Percentiles rank a stretch among this genome's conserved stretches.
Evolutionary conservation across 2,113 vertebrate genomes (phyloP).

Genomic region (Mobula hypostoma): DNA sequence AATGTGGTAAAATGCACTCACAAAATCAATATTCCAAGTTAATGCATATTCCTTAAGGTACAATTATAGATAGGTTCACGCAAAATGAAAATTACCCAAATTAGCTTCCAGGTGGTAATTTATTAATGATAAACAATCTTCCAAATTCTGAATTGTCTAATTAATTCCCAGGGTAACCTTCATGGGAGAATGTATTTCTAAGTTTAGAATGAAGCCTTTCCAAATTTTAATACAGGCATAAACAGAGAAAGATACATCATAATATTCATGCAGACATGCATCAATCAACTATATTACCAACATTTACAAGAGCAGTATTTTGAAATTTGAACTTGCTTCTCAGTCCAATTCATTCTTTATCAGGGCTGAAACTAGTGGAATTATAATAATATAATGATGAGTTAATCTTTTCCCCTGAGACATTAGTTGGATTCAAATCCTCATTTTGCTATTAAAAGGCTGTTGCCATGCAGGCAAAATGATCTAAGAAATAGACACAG

Average conservation of each 20-base stretch:
- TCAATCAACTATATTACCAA: not conserved
- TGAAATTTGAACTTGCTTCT: not conserved
- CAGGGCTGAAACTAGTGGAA: not conserved
- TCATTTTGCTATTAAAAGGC: not conserved
- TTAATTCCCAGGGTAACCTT: conserved; percentile 12
- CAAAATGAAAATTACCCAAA: conserved; percentile 31
- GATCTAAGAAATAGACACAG: no score
- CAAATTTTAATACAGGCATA: not conserved
- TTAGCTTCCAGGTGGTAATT: conserved; percentile 31
- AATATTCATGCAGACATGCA: not conserved
- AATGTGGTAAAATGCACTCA: not conserved
- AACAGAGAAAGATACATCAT: not conserved
- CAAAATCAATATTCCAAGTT: conserved; percentile 7
- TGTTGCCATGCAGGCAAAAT: not conserved
- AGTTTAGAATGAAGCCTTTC: not conserved
- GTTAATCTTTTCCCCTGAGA: not conserved
- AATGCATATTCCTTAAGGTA: conserved; percentile 13
- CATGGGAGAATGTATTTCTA: not conserved
- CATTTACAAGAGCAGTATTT: not conserved
- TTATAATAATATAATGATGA: not conserved
- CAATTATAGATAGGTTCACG: conserved; percentile 5
- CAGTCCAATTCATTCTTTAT: not conserved
- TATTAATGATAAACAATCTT: conserved; percentile 35
- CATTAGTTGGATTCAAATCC: not conserved
- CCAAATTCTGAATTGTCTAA: conserved; percentile 32